A percentile compares a stretch with the other conserved stretches of the same genome.
Evolutionary conservation across 2,113 vertebrate genomes (phyloP).

Genomic region (Xenotilapia longispinis): DNA sequence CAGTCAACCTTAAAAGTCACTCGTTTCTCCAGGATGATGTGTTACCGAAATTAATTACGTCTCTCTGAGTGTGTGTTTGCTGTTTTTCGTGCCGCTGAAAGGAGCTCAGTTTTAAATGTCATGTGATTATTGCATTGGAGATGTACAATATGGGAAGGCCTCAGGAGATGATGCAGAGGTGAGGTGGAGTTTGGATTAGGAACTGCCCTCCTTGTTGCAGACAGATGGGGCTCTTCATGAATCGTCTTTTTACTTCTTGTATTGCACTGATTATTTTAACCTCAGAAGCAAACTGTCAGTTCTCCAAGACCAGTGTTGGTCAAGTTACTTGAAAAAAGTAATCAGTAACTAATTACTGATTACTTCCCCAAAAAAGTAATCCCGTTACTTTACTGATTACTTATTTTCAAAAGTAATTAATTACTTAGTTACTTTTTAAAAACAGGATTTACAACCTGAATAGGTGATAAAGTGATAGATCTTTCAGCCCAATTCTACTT

Average conservation of each 20-base stretch:
- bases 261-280: background rate
- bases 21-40: background rate
- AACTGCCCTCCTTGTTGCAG: background rate
- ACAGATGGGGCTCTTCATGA: background rate
- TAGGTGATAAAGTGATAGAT: too few species aligned
- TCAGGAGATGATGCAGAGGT: background rate
- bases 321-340: too few species aligned
- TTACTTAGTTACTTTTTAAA: too few species aligned
- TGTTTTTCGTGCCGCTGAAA: background rate
- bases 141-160: background rate
- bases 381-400: too few species aligned
- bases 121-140: background rate
- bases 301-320: background rate
- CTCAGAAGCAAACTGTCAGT: background rate
- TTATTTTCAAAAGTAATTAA: too few species aligned
- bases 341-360: too few species aligned
- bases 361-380: too few species aligned
- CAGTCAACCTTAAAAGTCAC: conserved; percentile 9
- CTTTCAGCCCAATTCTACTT: too few species aligned
- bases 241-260: background rate
- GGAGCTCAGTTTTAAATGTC: conserved; percentile 10
- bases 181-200: background rate
- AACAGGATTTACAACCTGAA: too few species aligned
- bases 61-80: background rate
- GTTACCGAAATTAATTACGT: background rate